phyloP scores from a whole-genome alignment of 2,797 vertebrate genomes.

The Halcyon badia region DNA sequence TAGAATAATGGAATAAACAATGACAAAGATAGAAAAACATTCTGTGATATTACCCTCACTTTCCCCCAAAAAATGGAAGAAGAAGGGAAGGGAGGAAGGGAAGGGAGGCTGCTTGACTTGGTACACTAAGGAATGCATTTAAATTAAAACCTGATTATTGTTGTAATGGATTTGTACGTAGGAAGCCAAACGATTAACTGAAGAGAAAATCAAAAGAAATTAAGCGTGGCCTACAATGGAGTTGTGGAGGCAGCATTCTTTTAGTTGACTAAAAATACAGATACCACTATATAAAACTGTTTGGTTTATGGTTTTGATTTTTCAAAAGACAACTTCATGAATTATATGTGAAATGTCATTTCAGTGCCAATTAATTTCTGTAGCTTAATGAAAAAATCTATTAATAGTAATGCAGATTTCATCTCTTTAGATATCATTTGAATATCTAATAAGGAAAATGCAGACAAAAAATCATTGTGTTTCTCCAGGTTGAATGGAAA shows the following conservation, averaged over 20 bases:
- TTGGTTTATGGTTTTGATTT: background rate
- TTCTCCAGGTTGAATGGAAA: background rate
- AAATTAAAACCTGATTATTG: conserved; percentile 31
- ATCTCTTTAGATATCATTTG: conserved; percentile 11
- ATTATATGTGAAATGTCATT: background rate
- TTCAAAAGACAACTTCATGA: background rate
- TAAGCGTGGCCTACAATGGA: background rate
- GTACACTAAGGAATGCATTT: background rate
- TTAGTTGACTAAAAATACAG: background rate
- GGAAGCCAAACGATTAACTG: background rate
- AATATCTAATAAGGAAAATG: conserved; percentile 18
- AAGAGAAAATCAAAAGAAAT: conserved; percentile 7
- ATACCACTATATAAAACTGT: background rate
- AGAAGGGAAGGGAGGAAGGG: background rate
- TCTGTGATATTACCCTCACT: background rate
- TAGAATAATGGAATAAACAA: background rate
- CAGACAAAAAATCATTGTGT: conserved; percentile 5
- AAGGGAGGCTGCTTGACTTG: background rate
- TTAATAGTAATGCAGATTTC: background rate
- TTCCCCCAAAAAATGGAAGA: background rate
- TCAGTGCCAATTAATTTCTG: background rate
- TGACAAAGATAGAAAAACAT: background rate
- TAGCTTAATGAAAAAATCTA: background rate
- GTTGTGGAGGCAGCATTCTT: background rate
- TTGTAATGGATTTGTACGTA: background rate